Base-by-base conservation (phyloP, 2,888 invertebrate species). In the Megastigmus dorsalis region DNA sequence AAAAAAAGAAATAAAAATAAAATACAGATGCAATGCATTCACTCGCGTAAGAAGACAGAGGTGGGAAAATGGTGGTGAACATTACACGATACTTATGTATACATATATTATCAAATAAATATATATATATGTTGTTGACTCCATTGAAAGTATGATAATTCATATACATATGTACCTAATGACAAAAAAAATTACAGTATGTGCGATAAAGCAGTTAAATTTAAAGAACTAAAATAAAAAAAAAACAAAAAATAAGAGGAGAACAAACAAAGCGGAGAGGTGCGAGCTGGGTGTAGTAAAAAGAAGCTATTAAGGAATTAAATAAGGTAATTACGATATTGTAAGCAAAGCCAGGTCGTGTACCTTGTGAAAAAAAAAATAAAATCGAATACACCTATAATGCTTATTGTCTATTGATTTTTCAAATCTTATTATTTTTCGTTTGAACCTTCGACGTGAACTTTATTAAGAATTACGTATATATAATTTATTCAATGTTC, bases 81-180 rank as follows among this genome's bases (percentile, higher is more conserved):
- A 84, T 85, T 82, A 86, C 83, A 83, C 78, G 82, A 84, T 84
- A 86, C 82, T 82, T 84, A 83, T 83, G 84, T 86, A 84, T 82
- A 84, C 84, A 85, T 83, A 85, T 84, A 83, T 78, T 81, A 80
- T 83, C 80, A 83, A 82, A 84, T 81, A 82, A 80, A 83, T 80
- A 84, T 81, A 84, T 81, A 85, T 86, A 85, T 86, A 86, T 87
- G 86, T 87, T 86, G 87, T 88, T 87, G 84, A 87, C 83, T 87
- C 85, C 84, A 87, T 86, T 87, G 87, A 88, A 88, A 88, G 86
- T 87, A 87, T 86, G 85, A 85, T 86, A 87, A 82, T 84, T 84
- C 83, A 85, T 81, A 83, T 82, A 79, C 76, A 79, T 76, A 76
- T 75, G 79, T 82, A 81, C 81, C 76, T 79, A 84, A 84, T 81